Evolutionary conservation across 2,888 invertebrate genomes (phyloP), one percentile per base, ranked within the genome.

Genomic region (Drosophila differens): DNA sequence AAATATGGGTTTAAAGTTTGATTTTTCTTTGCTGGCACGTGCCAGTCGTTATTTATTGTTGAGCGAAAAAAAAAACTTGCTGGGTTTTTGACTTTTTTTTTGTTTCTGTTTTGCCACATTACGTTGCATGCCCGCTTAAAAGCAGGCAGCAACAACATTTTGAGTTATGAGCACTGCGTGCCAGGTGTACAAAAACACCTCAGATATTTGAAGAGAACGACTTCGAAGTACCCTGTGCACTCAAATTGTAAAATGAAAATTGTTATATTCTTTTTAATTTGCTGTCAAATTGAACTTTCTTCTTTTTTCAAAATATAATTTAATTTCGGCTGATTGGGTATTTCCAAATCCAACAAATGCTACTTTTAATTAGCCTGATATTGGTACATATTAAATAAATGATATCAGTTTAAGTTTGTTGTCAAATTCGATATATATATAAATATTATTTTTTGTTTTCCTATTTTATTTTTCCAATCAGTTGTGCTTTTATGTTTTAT

Each of bases 1-100:
- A 52, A 30, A 60, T 41, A 47, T 67, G 37, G 52, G 69, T 81
- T 72, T 47, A 9, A 51, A 67, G 32, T 69, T 44, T 28, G 51
- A 35, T 57, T 47, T 68, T 49, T 39, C 25, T 30, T 7, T 74
- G 51, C 22, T 57, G 66, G 74, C 92, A 92, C 92, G 92, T 92
- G 79, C 66, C 62, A 57, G 69, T 75, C 81, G 92, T 92, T 89
- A 89, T 91, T 92, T 90, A 92, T 91, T 89, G 90, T 91, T 83
- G 85, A 81, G 80, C 68, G 58, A 58, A 53, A 68, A 70, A 68
- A 70, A 61, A 66, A 78, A 71, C 68, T 76, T 74, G 52, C 57
- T 28, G 63, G 67, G 37, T 57, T 73, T 69, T 82, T 82, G 63
- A 81, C 81, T 72, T 77, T 77, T 78, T 77, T 70, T 76, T 76